A percentile compares a stretch with the other conserved stretches of the same genome.
These are phyloP conservation scores for Penaeus chinensis DNA, from an alignment of 1,140 invertebrate species.

Conservation along the genomic window DNA sequence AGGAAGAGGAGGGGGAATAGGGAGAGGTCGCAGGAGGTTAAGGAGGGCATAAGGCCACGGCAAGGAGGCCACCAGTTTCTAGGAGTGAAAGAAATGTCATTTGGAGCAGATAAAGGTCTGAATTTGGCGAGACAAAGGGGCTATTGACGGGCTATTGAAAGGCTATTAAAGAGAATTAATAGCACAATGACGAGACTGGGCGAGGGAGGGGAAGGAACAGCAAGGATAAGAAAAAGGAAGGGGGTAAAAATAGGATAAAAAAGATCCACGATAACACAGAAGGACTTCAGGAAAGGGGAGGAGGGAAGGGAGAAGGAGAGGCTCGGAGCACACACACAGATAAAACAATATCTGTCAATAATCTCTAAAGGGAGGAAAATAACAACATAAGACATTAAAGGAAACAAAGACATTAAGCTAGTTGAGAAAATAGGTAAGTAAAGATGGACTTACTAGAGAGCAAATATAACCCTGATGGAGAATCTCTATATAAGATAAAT, in stretches of 20 bases:
- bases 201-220: background rate
- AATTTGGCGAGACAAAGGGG: too few species aligned
- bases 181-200: too few species aligned
- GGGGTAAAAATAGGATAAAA: background rate
- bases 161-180: too few species aligned
- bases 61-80: background rate
- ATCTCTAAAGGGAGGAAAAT: background rate
- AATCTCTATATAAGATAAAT: too few species aligned
- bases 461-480: too few species aligned
- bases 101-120: too few species aligned
- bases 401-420: background rate
- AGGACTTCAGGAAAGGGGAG: background rate
- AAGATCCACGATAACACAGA: background rate
- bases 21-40: background rate
- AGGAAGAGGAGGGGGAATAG: background rate
- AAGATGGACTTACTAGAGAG: too few species aligned
- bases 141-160: too few species aligned
- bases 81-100: too few species aligned
- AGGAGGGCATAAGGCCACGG: background rate
- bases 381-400: background rate
- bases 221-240: background rate
- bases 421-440: background rate
- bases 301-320: background rate
- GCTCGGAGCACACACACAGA: slow-evolving; percentile 2
- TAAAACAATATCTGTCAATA: background rate